Evolutionary conservation across 2,797 vertebrate genomes (phyloP), one percentile per base, ranked within the genome.

Genomic region (Pseudochirops cupreus): DNA sequence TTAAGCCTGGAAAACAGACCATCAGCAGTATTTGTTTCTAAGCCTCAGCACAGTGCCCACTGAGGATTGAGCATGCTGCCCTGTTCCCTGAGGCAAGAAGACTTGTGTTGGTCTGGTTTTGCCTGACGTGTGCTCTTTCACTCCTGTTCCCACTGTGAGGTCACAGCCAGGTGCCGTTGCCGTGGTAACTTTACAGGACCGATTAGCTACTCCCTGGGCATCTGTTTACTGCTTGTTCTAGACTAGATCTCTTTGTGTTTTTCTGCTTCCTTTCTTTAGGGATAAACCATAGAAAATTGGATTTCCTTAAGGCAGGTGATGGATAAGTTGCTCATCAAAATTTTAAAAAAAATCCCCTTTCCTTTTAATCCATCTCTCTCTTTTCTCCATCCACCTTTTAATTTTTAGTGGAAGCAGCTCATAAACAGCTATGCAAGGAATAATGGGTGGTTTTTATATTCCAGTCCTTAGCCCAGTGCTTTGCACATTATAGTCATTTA

Each of bases 81-180:
- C 91, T 95, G 74, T 90, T 95, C 31, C 39, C 74, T 95, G 28
- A 91, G 89, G 74, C 92, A 95, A 82, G 92, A 96, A 55, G 62
- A 92, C 94, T 82, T 91, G 74, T 94, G 93, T 26, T 87, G 97
- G 91, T 56, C 95, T 93, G 93, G 94, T 91, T 94, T 96, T 96
- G 58, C 74, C 93, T 96, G 46, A 96, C 39, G 1, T 90, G 12
- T 53, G 89, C 52, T 50, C 39, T 16, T 53, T 46, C 55, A 53
- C 29, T 54, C n/a, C 33, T 31, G 28, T 56, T 95, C 91, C 62
- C 91, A 91, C 95, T 96, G 74, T 96, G 89, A 96, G 93, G 62
- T 95, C 96, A 91, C 96, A 94, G 50, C 92, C 82, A 94, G 94
- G 50, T 94, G 46, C 4, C 9, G 97, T 97, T 98, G 53, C 96